These are phyloP conservation scores for Marmota monax DNA, from an alignment of 2,113 vertebrate genomes.

Conservation along the genomic window DNA sequence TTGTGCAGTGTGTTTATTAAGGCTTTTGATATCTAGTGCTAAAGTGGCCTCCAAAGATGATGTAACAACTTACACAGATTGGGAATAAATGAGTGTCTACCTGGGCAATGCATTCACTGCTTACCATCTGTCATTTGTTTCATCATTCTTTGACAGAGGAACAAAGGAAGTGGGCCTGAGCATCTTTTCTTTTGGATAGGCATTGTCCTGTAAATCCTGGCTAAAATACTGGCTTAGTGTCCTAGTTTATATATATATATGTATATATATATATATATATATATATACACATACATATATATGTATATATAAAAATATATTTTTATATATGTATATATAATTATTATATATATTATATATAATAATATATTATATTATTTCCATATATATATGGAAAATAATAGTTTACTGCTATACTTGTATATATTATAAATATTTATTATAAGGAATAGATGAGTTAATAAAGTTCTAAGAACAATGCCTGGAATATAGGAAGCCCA, in stretches of 20 bases:
- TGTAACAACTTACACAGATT: neutral
- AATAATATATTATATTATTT: no score
- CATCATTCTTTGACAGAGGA: neutral
- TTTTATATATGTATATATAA: no score
- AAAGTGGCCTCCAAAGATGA: neutral
- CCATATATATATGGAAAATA: neutral
- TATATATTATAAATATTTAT: neutral
- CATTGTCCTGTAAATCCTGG: neutral
- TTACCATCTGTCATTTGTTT: neutral
- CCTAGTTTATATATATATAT: neutral
- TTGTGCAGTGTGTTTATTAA: neutral
- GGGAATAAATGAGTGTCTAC: neutral
- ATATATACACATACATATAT: no score
- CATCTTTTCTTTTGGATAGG: neutral
- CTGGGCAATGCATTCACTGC: neutral
- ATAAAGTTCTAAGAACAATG: slow-evolving; percentile 24
- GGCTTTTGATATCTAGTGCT: neutral
- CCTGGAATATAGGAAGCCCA: neutral
- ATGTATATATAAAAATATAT: no score
- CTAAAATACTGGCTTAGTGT: slow-evolving; percentile 16
- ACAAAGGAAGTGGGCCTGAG: neutral
- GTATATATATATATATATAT: neutral
- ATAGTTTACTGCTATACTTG: neutral
- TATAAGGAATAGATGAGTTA: neutral
- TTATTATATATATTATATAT: no score